Conservation (phyloP, 2,113 vertebrate species). For the Pterocles orientalis region DNA sequence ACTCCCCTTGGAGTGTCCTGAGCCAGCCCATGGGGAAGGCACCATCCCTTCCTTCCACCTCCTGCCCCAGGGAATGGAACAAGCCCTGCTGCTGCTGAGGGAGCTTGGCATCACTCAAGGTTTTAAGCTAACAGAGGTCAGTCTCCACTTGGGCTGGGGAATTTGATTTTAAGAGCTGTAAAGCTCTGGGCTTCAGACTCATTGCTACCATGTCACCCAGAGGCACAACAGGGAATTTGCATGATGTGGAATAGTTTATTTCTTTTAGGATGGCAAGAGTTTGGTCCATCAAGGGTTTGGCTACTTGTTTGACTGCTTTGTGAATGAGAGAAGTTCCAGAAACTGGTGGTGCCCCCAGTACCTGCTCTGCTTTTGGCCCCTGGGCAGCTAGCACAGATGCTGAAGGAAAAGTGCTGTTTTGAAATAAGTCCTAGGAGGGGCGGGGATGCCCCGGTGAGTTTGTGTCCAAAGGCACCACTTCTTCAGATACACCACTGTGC, state of each 20-base stretch:
- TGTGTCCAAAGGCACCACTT: neutral
- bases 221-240: neutral
- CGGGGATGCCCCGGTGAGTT: neutral
- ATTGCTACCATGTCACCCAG: neutral
- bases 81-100: neutral
- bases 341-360: neutral
- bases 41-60: neutral
- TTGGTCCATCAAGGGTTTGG: neutral
- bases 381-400: neutral
- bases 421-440: neutral
- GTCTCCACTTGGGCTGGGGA: neutral
- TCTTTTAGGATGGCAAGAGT: neutral
- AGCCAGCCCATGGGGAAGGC: neutral
- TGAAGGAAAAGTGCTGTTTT: neutral
- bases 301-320: neutral
- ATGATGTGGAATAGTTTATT: neutral
- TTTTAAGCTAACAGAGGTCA: neutral
- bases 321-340: neutral
- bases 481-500: neutral
- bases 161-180: neutral
- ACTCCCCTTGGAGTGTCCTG: neutral
- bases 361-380: neutral
- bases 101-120: neutral
- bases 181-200: neutral
- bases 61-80: neutral